Conservation (phyloP, 2,797 vertebrate genomes). For the Eupleurogrammus muticus region DNA sequence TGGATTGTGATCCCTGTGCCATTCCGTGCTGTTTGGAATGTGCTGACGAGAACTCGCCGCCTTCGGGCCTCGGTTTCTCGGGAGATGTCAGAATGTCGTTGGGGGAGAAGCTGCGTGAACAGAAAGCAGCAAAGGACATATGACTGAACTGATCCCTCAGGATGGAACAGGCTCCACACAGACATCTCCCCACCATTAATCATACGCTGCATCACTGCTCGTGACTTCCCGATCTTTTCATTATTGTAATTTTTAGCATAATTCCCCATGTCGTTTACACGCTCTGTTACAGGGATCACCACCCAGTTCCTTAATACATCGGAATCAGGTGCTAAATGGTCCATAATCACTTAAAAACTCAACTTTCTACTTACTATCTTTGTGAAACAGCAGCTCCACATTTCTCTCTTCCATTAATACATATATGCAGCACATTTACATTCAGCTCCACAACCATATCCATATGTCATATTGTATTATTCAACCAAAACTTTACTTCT, state of each 20-base stretch:
- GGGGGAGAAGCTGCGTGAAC: constrained; percentile 1
- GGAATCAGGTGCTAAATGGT: neutral
- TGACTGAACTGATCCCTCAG: constrained; percentile 9
- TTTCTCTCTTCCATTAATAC: neutral
- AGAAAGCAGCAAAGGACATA: constrained; percentile 34
- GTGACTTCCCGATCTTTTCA: neutral
- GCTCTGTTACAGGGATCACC: neutral
- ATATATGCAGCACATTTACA: neutral
- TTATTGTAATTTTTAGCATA: neutral
- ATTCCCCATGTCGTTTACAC: neutral
- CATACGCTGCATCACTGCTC: constrained; percentile 1
- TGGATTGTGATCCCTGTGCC: constrained; percentile 28
- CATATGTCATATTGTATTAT: constrained; percentile 16
- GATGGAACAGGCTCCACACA: constrained; percentile 14
- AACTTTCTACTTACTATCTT: neutral
- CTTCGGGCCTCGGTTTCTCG: constrained; percentile 27
- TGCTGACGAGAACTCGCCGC: constrained; percentile 13
- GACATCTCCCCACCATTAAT: constrained; percentile 6
- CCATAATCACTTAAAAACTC: neutral
- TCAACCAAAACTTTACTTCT: neutral
- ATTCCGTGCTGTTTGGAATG: constrained; percentile 29
- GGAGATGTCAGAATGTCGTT: constrained; percentile 24
- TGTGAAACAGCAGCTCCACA: neutral
- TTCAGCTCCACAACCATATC: constrained; percentile 10
- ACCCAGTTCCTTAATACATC: neutral